phyloP scores from a whole-genome alignment of 2,888 invertebrate species.

The Fissipunctia ypsillon region DNA sequence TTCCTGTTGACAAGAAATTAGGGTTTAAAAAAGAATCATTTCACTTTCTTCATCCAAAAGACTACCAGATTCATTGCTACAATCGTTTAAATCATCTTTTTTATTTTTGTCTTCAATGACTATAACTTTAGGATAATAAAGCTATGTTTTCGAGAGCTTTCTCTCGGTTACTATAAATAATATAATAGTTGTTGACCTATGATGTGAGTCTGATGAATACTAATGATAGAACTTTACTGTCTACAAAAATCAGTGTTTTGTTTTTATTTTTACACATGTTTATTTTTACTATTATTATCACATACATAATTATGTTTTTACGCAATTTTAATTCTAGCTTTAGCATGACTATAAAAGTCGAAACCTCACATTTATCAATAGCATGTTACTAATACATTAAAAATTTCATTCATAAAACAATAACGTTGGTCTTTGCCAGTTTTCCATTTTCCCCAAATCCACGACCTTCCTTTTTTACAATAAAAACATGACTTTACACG shows the following conservation, averaged over 20 bases:
- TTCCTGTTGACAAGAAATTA: constrained; percentile 92
- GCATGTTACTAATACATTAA: constrained; percentile 19
- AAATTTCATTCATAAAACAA: constrained; percentile 25
- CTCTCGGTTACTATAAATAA: not conserved
- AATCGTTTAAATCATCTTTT: not conserved
- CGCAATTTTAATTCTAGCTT: not conserved
- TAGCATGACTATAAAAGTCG: not conserved
- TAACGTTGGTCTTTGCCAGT: constrained; percentile 25
- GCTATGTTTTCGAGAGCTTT: not conserved
- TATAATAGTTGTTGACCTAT: not conserved
- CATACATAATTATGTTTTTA: not conserved
- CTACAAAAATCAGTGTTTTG: not conserved
- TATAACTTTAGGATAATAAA: not conserved
- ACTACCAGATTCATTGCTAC: not conserved
- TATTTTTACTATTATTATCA: not conserved
- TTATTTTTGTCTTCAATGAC: not conserved
- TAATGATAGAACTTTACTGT: not conserved
- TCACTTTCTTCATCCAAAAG: not conserved
- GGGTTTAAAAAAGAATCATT: not conserved
- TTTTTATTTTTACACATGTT: too few relatives aligned
- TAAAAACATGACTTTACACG: constrained; percentile 30
- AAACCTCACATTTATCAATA: not conserved
- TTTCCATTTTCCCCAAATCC: constrained; percentile 42
- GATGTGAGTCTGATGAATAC: not conserved
- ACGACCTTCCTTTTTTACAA: constrained; percentile 38